A percentile compares a stretch with the other conserved stretches of the same genome.
Evolutionary conservation across 2,888 invertebrate species (phyloP).

Genomic region (Drosophila paramelanica): DNA sequence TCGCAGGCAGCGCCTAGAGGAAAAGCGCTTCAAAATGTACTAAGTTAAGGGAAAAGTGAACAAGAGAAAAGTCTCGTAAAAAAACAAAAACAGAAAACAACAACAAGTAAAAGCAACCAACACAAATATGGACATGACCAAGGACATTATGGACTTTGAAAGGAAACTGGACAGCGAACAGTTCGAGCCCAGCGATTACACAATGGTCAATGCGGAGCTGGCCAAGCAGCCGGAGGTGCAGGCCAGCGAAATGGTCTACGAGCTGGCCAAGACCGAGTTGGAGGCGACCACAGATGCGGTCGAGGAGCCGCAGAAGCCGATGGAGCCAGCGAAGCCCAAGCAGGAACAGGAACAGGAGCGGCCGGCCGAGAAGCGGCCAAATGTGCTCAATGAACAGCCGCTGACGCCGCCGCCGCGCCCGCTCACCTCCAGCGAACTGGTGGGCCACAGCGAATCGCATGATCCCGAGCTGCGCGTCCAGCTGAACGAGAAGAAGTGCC

Average conservation of each 20-base stretch:
- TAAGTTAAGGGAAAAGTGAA: neutral
- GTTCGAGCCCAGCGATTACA: slow-evolving; percentile 60
- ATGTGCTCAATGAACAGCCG: slow-evolving; percentile 39
- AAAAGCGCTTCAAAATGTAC: slow-evolving; percentile 24
- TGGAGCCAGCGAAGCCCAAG: slow-evolving; percentile 6
- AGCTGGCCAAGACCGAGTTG: slow-evolving; percentile 24
- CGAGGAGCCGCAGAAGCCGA: neutral
- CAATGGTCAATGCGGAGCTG: slow-evolving; percentile 46
- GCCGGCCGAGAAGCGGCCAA: slow-evolving; percentile 33
- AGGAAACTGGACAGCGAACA: slow-evolving; percentile 68
- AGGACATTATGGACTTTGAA: slow-evolving; percentile 81
- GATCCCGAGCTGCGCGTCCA: slow-evolving; percentile 75
- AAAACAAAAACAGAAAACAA: slow-evolving; percentile 1
- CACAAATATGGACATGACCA: slow-evolving; percentile 81
- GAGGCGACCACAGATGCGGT: neutral
- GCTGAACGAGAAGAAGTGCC: slow-evolving; percentile 78
- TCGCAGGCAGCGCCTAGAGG: neutral
- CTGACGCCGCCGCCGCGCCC: slow-evolving; percentile 83
- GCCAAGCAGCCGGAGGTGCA: slow-evolving; percentile 29
- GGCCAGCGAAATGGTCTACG: slow-evolving; percentile 31
- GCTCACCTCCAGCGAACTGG: slow-evolving; percentile 81
- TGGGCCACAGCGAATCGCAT: slow-evolving; percentile 67
- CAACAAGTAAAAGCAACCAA: slow-evolving; percentile 3
- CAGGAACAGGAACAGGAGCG: slow-evolving; percentile 19
- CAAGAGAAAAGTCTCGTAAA: neutral